Evolutionary conservation across 2,113 vertebrate genomes (phyloP), one percentile per base, ranked within the genome.

Genomic region (Dasyprocta punctata): DNA sequence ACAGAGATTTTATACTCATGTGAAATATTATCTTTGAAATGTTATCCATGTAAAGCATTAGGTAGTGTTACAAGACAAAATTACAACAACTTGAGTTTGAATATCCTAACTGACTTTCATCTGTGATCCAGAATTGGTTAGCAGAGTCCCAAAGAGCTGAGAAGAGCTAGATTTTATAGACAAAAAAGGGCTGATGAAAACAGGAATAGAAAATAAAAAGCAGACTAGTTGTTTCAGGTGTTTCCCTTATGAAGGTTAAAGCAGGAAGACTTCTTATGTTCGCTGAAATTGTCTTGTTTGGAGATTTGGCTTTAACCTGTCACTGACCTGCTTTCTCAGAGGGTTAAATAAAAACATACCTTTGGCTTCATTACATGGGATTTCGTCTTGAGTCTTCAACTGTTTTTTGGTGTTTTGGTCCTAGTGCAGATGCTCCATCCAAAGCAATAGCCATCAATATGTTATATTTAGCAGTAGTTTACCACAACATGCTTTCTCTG

Each of bases 1-100:
- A 67, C 4, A 83, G 11, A 75, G 7, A 2, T 47, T 69, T 83
- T 84, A 38, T 86, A 63, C 38, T 77, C 52, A 47, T 10, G 26
- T 67, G 30, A 96, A 78, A 80, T 83, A 44, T 44, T 52, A 73
- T 41, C 20, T 30, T 83, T 73, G 26, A 96, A 82, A 80, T 73
- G 52, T 56, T 47, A 78, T 47, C 20, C 19, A 86, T 36, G n/a
- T 54, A 28, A 87, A 2, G 4, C 47, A 54, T 12, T 60, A 17
- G 4, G 16, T n/a, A 33, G 36, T 38, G 10, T 71, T 58, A 47
- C 19, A 36, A 58, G 49, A 12, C 17, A 65, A 65, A 80, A 65
- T 33, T 1, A 54, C 36, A 17, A 36, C 47, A 52, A 33, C 1
- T 80, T 33, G 11, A 81, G 16, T 28, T 65, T 20, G 3, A 36